Conservation (phyloP, 1,140 invertebrate species). For the Riptortus pedestris region DNA sequence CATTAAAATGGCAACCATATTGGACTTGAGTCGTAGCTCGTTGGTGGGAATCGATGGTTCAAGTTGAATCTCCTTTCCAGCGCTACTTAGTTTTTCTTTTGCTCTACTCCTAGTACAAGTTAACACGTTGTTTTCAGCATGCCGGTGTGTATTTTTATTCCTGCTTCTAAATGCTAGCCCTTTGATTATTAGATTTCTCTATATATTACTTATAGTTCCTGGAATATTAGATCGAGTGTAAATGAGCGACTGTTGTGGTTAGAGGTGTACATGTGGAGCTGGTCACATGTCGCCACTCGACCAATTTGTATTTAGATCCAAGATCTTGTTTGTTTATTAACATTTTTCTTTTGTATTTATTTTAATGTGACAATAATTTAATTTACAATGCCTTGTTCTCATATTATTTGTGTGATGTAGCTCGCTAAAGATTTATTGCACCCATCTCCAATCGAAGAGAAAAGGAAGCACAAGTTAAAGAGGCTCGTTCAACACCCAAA, state of each 20-base stretch:
- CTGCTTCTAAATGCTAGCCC: not conserved
- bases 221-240: not conserved
- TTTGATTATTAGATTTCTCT: not conserved
- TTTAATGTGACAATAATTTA: not conserved
- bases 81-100: not conserved
- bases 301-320: not conserved
- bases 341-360: not conserved
- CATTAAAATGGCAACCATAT: too few species aligned
- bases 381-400: not conserved
- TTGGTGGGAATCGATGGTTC: too few species aligned
- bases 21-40: too few species aligned
- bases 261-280: not conserved
- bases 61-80: not conserved
- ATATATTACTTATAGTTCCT: not conserved
- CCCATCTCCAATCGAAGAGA: conserved; percentile 84
- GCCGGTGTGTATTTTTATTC: not conserved
- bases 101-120: not conserved
- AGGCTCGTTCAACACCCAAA: conserved; percentile 97
- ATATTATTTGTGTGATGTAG: conserved; percentile 40
- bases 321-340: not conserved
- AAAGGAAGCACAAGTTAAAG: conserved; percentile 86
- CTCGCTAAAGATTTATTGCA: conserved; percentile 95
- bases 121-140: not conserved
- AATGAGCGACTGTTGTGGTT: not conserved
- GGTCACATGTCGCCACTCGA: not conserved